Evolutionary conservation across 2,797 vertebrate genomes (phyloP), one percentile per base, ranked within the genome.

Genomic region (Geotrypetes seraphini): DNA sequence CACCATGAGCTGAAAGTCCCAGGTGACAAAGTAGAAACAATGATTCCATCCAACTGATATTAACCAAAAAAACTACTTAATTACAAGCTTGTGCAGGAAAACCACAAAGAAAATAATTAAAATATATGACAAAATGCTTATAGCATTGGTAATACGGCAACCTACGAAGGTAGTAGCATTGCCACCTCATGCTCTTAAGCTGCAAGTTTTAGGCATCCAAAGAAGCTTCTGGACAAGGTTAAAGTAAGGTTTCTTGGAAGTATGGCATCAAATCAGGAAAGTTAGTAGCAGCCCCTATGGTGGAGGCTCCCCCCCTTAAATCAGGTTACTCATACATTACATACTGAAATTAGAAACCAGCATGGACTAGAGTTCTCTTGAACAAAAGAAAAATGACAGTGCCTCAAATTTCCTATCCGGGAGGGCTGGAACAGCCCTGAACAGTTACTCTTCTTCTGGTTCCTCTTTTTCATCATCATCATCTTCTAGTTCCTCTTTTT

Each of bases 401-500:
- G 6, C 7, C 14, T 19, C 22, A 21, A 31, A 32, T 19, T 19
- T n/a, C 60, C 57, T 59, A 44, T 24, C 29, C 28, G 36, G 36
- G 37, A 47, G 45, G 10, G 26, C 10, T 31, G n/a, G 28, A 19
- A 26, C 30, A 14, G 8, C 16, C 9, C n/a, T n/a, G n/a, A n/a
- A n/a, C n/a, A n/a, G n/a, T n/a, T n/a, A 20, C 12, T 7, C 20
- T 31, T 22, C 11, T 11, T 22, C 28, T 25, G 29, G 40, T 7
- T 37, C 6, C 23, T 70, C 67, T 42, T 60, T 53, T 50, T 75
- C 64, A 4, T 36, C 33, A 7, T 67, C 59, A 27, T 60, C 61
- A 35, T 69, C 31, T 21, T 36, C 54, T n/a, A n/a, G n/a, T n/a
- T n/a, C n/a, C 28, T 73, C 55, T 5, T 72, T 70, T 22, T 81